Evolutionary conservation across 2,113 vertebrate species (phyloP).

Genomic region (Paralichthys olivaceus): DNA sequence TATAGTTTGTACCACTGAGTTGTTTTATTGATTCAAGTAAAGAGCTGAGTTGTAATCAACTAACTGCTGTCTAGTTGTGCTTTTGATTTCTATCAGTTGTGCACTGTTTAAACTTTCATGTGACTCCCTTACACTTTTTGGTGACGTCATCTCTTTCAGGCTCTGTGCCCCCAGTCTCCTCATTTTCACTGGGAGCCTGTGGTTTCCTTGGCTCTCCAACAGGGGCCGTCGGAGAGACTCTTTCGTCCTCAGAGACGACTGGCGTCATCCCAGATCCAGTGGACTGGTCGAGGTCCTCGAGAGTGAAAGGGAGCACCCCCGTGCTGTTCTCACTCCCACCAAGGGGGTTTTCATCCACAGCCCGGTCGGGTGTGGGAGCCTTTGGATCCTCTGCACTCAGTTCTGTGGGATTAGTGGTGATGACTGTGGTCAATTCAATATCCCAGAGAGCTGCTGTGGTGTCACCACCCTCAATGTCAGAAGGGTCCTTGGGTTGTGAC

Average conservation of each 20-base stretch:
- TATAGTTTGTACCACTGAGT: background rate
- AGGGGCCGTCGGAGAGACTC: background rate
- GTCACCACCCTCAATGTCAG: background rate
- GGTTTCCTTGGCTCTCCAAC: background rate
- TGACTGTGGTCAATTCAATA: fast-evolving
- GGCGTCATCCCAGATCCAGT: constrained; percentile 55
- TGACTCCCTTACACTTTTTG: constrained; percentile 38
- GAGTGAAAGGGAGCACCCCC: background rate
- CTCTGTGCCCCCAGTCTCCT: fast-evolving
- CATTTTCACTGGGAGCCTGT: background rate
- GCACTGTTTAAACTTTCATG: background rate
- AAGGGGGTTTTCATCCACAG: background rate
- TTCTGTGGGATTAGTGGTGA: fast-evolving
- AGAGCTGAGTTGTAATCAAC: background rate
- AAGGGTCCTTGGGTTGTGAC: background rate
- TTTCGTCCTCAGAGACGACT: background rate
- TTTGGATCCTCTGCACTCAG: background rate
- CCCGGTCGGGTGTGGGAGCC: background rate
- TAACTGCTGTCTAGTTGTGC: background rate
- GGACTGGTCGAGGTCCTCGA: background rate
- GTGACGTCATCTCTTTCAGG: background rate
- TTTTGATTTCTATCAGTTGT: background rate
- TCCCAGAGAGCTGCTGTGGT: fast-evolving
- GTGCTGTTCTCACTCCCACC: background rate
- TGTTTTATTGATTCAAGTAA: background rate